Evolutionary conservation across 2,797 vertebrate genomes (phyloP).

Genomic region (Eulemur mongoz): DNA sequence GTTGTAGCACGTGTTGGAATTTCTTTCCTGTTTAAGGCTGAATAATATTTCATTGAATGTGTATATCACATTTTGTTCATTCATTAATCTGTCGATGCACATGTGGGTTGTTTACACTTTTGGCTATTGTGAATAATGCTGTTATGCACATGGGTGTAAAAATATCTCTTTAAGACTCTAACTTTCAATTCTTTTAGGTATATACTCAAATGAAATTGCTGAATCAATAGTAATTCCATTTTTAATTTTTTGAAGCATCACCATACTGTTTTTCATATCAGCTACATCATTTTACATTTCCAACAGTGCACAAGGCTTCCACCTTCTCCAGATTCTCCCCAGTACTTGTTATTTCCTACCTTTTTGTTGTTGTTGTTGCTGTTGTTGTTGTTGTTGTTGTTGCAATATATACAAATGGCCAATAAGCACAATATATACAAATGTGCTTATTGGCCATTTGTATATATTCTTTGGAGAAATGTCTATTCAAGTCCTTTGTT

Average conservation of each 20-base stretch:
- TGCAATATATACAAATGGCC: too few species aligned
- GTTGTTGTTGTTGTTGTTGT: too few species aligned
- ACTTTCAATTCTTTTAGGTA: neutral
- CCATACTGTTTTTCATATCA: neutral
- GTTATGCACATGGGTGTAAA: neutral
- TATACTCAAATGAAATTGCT: neutral
- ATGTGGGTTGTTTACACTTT: neutral
- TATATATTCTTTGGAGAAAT: neutral
- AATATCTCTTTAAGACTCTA: neutral
- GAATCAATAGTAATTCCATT: neutral
- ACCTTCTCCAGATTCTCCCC: neutral
- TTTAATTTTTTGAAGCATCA: neutral
- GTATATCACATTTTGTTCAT: neutral
- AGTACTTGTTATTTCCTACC: neutral
- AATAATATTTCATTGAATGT: neutral
- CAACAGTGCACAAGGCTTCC: neutral
- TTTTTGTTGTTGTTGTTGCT: neutral
- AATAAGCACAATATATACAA: too few species aligned
- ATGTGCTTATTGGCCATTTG: neutral
- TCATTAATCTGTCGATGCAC: neutral
- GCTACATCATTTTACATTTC: neutral
- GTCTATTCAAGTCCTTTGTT: neutral
- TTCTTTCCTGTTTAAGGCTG: neutral
- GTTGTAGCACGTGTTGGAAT: neutral
- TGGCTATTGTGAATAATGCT: neutral